Base-by-base conservation (phyloP, 2,888 invertebrate species). In the Diploptera punctata region DNA sequence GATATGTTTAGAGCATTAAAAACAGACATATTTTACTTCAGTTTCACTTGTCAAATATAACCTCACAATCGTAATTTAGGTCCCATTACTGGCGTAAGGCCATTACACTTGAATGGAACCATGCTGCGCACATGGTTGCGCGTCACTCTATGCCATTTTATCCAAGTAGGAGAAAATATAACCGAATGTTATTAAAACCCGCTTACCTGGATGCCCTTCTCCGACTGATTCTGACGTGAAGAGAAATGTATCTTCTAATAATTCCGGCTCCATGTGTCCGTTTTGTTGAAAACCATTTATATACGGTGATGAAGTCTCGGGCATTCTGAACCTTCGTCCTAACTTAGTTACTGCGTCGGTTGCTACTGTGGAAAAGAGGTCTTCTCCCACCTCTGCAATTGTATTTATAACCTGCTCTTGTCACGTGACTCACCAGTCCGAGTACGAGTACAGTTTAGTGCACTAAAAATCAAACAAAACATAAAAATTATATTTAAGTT, bases 171-270 rank as follows among this genome's bases (percentile, higher is more conserved):
- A 33, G 10, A 33, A 33, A 7, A 33, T 10, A 33, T 33, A 5
- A 10, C 5, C 33, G 10, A 33, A 33, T 33, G 33, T 33, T 7
- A 33, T 33, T 33, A 7, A 33, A 33, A 33, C 5, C 7, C 33
- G 10, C 84, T 83, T 83, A 95, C 95, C 95, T 87, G 98, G 97
- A 87, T 98, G 98, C 80, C 98, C 98, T 88, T 98, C 98, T 82
- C 97, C 97, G 78, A 98, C 98, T 70, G 97, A 97, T 87, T 98
- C 98, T 29, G 97, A 98, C 77, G 98, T 98, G 86, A 98, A 98
- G 76, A 98, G 89, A 87, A 98, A 98, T 81, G 92, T 89, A 81
- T 95, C 93, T 81, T 94, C 93, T 84, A 92, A 91, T 87, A 93
- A 90, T 81, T 94, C 94, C 84, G 78, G 93, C 77, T 87, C 86